Conservation (phyloP, 1,140 invertebrate genomes). For the Ceratina japonica region DNA sequence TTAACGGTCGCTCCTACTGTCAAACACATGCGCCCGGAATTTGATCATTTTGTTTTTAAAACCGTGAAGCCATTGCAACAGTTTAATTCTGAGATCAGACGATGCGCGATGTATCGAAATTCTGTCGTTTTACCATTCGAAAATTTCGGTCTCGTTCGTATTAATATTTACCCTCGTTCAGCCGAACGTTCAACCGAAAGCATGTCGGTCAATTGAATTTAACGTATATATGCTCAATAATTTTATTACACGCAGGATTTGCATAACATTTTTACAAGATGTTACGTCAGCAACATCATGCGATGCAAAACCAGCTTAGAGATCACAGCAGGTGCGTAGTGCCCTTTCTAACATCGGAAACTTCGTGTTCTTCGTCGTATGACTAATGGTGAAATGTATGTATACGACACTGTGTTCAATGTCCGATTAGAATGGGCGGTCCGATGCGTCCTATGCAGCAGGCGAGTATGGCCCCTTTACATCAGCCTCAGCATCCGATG, state of each 20-base stretch:
- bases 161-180: background rate
- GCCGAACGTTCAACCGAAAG: background rate
- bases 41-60: slow-evolving; percentile 17
- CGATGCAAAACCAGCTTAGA: slow-evolving; percentile 71
- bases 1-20: background rate
- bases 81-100: background rate
- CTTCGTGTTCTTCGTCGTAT: background rate
- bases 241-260: slow-evolving; percentile 35
- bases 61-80: background rate
- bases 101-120: no score
- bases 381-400: background rate
- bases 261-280: slow-evolving; percentile 52
- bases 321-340: slow-evolving; percentile 68
- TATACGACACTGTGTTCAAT: background rate
- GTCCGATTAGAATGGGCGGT: slow-evolving; percentile 71
- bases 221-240: background rate
- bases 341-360: background rate
- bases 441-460: slow-evolving; percentile 78
- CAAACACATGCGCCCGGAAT: background rate
- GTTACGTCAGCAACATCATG: slow-evolving; percentile 72
- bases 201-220: background rate
- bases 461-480: slow-evolving; percentile 76
- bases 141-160: background rate
- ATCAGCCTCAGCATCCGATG: slow-evolving; percentile 74
- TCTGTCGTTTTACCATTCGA: no score